Evolutionary conservation across 1,140 invertebrate species (phyloP).

Genomic region (Heliconius nattereri): DNA sequence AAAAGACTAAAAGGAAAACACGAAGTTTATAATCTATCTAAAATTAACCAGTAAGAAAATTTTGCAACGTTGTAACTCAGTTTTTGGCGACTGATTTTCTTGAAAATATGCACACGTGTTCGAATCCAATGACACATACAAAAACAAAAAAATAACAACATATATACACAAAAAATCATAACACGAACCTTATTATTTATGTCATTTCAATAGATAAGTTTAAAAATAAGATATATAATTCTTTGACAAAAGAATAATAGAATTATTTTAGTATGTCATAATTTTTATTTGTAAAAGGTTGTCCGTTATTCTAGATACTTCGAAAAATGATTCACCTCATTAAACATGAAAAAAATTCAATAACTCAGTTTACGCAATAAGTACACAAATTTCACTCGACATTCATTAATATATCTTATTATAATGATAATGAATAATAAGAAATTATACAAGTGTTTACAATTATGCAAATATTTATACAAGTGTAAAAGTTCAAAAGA

Average conservation of each 20-base stretch:
- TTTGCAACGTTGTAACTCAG: too few relatives aligned
- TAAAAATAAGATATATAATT: neutral
- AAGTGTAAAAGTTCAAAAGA: slow-evolving; percentile 35
- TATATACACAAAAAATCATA: too few relatives aligned
- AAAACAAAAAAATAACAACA: too few relatives aligned
- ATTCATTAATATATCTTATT: neutral
- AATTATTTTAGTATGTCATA: neutral
- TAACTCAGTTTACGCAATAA: neutral
- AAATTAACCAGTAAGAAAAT: too few relatives aligned
- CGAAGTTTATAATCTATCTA: too few relatives aligned
- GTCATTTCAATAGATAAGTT: neutral
- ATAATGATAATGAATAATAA: neutral
- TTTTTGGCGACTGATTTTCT: too few relatives aligned
- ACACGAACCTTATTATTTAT: too few relatives aligned
- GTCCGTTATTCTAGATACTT: neutral
- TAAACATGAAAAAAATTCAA: too few relatives aligned
- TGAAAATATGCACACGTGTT: too few relatives aligned
- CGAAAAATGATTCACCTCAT: neutral
- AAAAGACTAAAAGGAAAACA: too few relatives aligned
- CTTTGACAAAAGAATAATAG: neutral
- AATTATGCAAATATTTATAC: slow-evolving; percentile 11
- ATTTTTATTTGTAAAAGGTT: neutral
- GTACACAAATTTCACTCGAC: neutral
- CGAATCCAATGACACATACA: too few relatives aligned
- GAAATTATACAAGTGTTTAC: neutral